Evolutionary conservation across 2,888 invertebrate species (phyloP).

Genomic region (Drosophila colorata): DNA sequence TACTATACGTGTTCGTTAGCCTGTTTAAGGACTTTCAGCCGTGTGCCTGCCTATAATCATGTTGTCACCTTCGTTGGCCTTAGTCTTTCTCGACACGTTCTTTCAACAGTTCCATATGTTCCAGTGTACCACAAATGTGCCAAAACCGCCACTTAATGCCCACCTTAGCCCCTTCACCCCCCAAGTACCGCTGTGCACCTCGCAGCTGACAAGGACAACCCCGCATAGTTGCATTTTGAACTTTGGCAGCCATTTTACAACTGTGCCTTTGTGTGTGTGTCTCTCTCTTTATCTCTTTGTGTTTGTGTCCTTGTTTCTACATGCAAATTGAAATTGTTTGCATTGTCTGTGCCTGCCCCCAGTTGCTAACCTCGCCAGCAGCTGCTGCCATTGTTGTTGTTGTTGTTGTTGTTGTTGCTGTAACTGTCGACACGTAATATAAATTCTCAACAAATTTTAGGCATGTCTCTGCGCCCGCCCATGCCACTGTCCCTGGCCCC

Average conservation of each 20-base stretch:
- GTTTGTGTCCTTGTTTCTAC: slow-evolving; percentile 64
- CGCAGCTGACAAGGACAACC: slow-evolving; percentile 45
- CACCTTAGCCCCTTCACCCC: background rate
- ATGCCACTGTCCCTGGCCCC: background rate
- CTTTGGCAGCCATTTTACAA: slow-evolving; percentile 67
- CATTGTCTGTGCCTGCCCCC: slow-evolving; percentile 67
- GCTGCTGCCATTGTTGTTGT: slow-evolving; percentile 38
- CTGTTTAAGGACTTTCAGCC: slow-evolving; percentile 15
- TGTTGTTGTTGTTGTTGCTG: slow-evolving; percentile 48
- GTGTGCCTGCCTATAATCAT: slow-evolving; percentile 25
- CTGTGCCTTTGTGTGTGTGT: slow-evolving; percentile 15
- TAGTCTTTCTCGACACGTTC: slow-evolving; percentile 45
- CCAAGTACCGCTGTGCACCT: background rate
- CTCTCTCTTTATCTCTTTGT: slow-evolving; percentile 18
- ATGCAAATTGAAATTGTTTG: slow-evolving; percentile 80
- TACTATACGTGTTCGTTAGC: slow-evolving; percentile 12
- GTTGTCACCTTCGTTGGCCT: slow-evolving; percentile 37
- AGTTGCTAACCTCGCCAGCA: slow-evolving; percentile 66
- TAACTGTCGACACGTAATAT: slow-evolving; percentile 75
- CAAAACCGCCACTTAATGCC: slow-evolving; percentile 38
- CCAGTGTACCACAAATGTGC: slow-evolving; percentile 38
- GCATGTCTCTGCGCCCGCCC: slow-evolving; percentile 36
- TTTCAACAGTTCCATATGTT: slow-evolving; percentile 30
- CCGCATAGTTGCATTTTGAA: slow-evolving; percentile 67
- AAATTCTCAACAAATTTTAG: slow-evolving; percentile 75